Base-by-base conservation (phyloP, 2,888 invertebrate genomes). In the Epistrophella euchroma region DNA sequence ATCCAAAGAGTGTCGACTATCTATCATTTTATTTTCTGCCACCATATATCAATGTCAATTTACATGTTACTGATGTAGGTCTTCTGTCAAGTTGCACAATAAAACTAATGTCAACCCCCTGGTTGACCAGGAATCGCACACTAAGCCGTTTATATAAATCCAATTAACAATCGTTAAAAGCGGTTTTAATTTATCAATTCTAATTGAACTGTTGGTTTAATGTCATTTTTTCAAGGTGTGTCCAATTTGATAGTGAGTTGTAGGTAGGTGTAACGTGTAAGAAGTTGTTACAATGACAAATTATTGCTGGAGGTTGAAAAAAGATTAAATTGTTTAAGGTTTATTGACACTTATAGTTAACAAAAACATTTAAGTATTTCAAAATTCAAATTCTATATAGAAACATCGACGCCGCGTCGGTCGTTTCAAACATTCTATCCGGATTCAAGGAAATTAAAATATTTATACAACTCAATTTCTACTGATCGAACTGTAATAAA, bases 81-180 rank as follows among this genome's bases (percentile, higher is more conserved):
- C 52, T 68, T 68, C 68, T n/a, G 37, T 52, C 52, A 52, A 52
- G 32, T 68, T 68, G 35, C 52, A 40, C 68, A 68, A 68, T 68
- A 22, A 22, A 52, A 22, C 15, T 22, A 50, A 68, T 45, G 66
- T 15, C 50, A 50, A 32, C 60, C 37, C 68, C 66, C 66, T 68
- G 56, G 58, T 56, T 75, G 66, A 56, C 45, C 75, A 66, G 32
- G 66, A 66, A 56, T 35, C 35, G 22, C 55, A 13, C 55, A 37
- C 45, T 68, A 75, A 75, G 66, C 66, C 75, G 47, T 45, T 43
- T 62, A 62, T 52, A 22, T 17, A 66, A 75, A 75, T 75, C 75
- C 75, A 75, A 75, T 75, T 75, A 75, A 11, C 13, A 52, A 52
- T 68, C 47, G 17, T 37, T 62, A 5, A 50, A 50, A 37, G 22